A percentile compares a stretch with the other conserved stretches of the same genome.
Conservation (phyloP, 2,797 vertebrate genomes). For the Molossus molossus region DNA sequence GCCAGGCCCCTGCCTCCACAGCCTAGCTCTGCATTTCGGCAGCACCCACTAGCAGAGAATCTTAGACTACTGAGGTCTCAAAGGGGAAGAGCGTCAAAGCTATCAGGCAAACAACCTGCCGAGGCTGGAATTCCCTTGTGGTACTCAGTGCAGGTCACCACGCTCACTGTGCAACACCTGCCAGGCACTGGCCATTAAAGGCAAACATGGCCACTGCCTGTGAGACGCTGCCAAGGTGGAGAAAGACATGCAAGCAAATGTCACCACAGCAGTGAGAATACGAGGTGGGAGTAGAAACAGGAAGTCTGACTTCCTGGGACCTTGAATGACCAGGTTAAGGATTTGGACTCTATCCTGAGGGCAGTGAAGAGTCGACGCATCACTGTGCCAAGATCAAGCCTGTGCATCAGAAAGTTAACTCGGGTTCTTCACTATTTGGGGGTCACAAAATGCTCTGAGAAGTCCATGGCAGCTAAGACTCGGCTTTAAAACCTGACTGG, state of each 20-base stretch:
- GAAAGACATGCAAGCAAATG: background rate
- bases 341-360: background rate
- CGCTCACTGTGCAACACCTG: too few relatives aligned
- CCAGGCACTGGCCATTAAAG: background rate
- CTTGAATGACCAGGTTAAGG: conserved; percentile 13
- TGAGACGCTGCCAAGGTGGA: background rate
- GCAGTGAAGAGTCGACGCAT: background rate
- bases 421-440: background rate
- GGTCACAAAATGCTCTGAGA: background rate
- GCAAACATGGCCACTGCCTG: background rate
- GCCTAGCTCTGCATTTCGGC: background rate
- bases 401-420: background rate
- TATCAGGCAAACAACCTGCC: background rate
- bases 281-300: background rate
- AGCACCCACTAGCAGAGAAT: background rate
- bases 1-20: background rate
- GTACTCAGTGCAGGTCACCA: background rate
- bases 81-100: background rate
- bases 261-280: background rate
- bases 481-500: conserved; percentile 5
- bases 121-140: background rate
- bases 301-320: background rate
- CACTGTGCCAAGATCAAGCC: background rate
- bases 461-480: background rate
- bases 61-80: background rate